Evolutionary conservation across 1,140 invertebrate species (phyloP).

Genomic region (Drosophila pectinifera): DNA sequence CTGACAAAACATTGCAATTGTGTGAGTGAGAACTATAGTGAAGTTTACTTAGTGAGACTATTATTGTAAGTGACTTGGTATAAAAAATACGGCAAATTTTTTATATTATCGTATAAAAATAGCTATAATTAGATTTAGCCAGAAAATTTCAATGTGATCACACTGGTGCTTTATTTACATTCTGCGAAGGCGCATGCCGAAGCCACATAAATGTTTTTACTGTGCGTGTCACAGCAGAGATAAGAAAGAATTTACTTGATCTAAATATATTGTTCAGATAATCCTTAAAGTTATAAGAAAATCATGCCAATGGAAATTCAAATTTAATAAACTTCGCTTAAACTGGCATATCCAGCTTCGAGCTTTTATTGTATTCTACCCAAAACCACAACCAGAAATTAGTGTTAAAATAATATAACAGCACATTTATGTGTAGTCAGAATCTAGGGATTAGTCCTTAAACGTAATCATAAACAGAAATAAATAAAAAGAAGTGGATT

Average conservation of each 20-base stretch:
- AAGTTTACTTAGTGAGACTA: no score
- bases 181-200: no score
- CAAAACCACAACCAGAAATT: constrained; percentile 29
- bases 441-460: constrained; percentile 26
- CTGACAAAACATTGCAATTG: no score
- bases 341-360: neutral
- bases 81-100: no score
- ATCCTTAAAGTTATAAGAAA: neutral
- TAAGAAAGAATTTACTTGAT: neutral
- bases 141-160: no score
- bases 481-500: constrained; percentile 75
- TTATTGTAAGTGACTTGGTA: no score
- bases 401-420: constrained; percentile 34
- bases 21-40: no score
- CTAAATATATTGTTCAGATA: neutral
- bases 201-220: no score
- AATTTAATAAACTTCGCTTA: neutral
- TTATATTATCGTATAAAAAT: no score
- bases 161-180: no score
- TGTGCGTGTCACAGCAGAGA: no score
- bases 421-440: constrained; percentile 21
- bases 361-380: constrained; percentile 10
- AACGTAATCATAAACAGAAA: constrained; percentile 57
- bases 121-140: no score
- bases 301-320: neutral